Percentiles rank a stretch among this genome's conserved stretches.
These are phyloP conservation scores for Eulemur albifrons DNA, from an alignment of 2,797 vertebrate genomes.

Conservation along the genomic window DNA sequence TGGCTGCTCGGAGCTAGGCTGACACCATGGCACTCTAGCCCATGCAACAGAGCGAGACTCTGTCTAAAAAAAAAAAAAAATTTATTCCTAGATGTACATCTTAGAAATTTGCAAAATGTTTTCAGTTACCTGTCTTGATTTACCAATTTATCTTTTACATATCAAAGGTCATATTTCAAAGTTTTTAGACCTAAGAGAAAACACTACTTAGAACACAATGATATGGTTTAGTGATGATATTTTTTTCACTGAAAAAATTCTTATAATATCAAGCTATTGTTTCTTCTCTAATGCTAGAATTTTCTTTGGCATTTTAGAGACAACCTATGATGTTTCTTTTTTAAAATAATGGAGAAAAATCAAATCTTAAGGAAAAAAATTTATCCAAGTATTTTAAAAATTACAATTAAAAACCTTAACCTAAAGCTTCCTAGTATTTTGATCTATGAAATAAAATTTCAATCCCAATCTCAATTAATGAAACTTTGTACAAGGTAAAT, in stretches of 20 bases:
- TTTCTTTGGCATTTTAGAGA: not conserved
- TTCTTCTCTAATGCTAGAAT: not conserved
- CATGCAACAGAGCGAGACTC: no score
- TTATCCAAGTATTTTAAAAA: not conserved
- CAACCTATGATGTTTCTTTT: not conserved
- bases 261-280: not conserved
- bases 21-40: no score
- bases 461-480: not conserved
- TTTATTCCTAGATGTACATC: not conserved
- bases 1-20: no score
- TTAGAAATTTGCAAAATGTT: slow-evolving; percentile 18
- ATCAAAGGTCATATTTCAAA: not conserved
- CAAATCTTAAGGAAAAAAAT: not conserved
- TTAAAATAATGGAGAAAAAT: not conserved
- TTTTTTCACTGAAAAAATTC: not conserved
- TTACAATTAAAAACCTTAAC: not conserved
- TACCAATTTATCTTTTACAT: not conserved
- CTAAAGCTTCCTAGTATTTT: not conserved
- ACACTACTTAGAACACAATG: not conserved
- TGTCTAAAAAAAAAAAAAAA: not conserved
- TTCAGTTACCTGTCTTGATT: not conserved
- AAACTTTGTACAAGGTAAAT: not conserved
- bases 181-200: not conserved
- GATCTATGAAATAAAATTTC: slow-evolving; percentile 18
- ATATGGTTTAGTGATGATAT: not conserved